Evolutionary conservation across 1,140 invertebrate genomes (phyloP), one percentile per base, ranked within the genome.

Genomic region (Eubasilissa regina): DNA sequence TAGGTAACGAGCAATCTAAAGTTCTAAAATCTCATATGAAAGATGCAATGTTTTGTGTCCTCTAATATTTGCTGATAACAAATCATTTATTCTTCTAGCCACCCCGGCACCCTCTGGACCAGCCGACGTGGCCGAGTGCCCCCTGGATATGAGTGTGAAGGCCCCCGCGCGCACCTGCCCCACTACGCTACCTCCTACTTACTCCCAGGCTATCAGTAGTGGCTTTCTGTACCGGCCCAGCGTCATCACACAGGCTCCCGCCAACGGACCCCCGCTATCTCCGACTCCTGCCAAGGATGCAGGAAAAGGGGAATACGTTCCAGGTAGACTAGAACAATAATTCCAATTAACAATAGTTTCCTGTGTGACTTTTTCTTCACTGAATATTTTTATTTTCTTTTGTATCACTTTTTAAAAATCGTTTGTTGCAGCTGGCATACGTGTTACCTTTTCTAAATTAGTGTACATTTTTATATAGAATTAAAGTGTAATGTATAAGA

Each of bases 91-190:
- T 45, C 17, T 66, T 66, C 15, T 13, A 45, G 13, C 43, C 7
- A n/a, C 35, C 15, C 12, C 62, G 7, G 43, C 25, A 13, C 21
- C 21, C 17, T 44, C 45, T 3, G 25, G 51, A 19, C 15, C 10
- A 48, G 66, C 17, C 8, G 45, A 70, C 44, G 15, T 15, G 60
- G 47, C 15, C 0, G 81, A 83, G 68, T 85, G 85, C 44, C 87
- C 87, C n/a, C 84, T 88, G 77, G 87, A 88, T 79, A 88, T 88
- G 87, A 87, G 87, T 7, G 85, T 88, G 58, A 85, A 75, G 85
- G 76, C 86, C 83, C 48, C 51, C 0, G n/a, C 58, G 3, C 73
- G 85, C 81, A 75, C 82, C 84, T 55, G 87, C 83, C 75, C 78
- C 0, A 75, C 78, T 1, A 35, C 25, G 25, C 25, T 35, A 6